Evolutionary conservation across 1,140 invertebrate species (phyloP), one percentile per base, ranked within the genome.

Genomic region (Lasioglossum albipes): DNA sequence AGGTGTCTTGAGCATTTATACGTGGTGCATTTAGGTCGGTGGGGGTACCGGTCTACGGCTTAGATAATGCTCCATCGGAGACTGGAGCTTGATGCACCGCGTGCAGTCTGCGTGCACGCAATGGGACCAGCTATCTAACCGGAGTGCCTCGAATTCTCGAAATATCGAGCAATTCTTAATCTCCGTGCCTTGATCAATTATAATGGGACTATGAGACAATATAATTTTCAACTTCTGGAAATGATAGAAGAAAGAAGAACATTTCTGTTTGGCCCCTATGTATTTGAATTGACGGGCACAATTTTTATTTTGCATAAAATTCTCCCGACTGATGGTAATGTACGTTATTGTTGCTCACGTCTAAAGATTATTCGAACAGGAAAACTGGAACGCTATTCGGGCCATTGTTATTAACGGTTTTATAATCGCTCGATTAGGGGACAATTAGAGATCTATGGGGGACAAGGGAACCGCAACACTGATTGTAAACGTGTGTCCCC

Each of bases 1-100:
- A 87, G 89, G 89, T 91, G 90, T 90, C 90, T 90, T 91, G 90
- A 89, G 88, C 90, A 93, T 93, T 93, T 93, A 93, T 93, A 93
- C 85, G 88, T 89, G 86, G 87, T 90, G 79, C 87, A 92, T 92
- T 90, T 92, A 91, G 91, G 91, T 91, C 92, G 91, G 92, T 92
- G 92, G 92, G 92, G 91, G 91, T 91, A 91, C 86, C 86, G 82
- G 86, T 87, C 85, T 85, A 87, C 41, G 86, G 74, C 82, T 87
- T 87, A 82, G 86, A 87, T 87, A 87, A 87, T 84, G 20, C 16
- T 68, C 62, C 61, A 54, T 22, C 52, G 52, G 79, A 84, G 79
- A 87, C 84, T 79, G 76, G 68, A n/a, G n/a, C 76, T 64, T 61
- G 71, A 80, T 62, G 42, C 42, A 45, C 13, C 52, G 13, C 52